A percentile compares a stretch with the other conserved stretches of the same genome.
These are phyloP conservation scores for Synchiropus splendidus DNA, from an alignment of 2,113 vertebrate species.

Conservation along the genomic window DNA sequence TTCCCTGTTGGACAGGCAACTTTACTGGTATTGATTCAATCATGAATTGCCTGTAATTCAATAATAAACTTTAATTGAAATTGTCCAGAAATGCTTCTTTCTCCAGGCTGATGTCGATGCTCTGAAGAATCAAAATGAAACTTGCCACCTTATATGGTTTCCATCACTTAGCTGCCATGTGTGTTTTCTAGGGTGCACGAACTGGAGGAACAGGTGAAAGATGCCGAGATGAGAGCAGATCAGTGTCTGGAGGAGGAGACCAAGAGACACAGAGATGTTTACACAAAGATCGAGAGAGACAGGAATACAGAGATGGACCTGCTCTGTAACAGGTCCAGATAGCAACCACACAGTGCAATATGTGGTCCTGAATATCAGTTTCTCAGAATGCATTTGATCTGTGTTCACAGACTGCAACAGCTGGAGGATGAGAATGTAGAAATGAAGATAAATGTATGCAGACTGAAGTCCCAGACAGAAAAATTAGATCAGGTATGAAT, in stretches of 20 bases:
- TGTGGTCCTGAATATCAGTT: not conserved
- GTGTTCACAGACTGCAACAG: slow-evolving; percentile 71
- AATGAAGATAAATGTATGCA: slow-evolving; percentile 71
- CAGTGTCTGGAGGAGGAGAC: slow-evolving; percentile 81
- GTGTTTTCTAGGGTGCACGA: slow-evolving; percentile 79
- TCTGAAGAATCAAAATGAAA: no score
- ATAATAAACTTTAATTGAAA: no score
- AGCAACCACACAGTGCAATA: not conserved
- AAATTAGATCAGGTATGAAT: slow-evolving; percentile 82
- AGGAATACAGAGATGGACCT: slow-evolving; percentile 78
- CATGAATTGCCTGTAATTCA: no score
- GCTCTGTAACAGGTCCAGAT: slow-evolving; percentile 72
- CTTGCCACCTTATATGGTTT: no score
- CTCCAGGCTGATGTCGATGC: not conserved
- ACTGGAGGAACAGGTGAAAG: slow-evolving; percentile 92
- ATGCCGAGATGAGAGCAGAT: slow-evolving; percentile 81
- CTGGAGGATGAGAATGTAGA: slow-evolving; percentile 84
- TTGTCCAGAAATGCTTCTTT: not conserved
- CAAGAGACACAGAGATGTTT: slow-evolving; percentile 81
- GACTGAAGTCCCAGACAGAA: slow-evolving; percentile 83
- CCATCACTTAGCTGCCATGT: no score
- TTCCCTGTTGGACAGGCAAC: no score
- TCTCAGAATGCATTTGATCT: not conserved
- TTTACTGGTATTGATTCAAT: no score
- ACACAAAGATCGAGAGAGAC: slow-evolving; percentile 82